Conservation (phyloP, 2,888 invertebrate species). For the Agrotis puta region DNA sequence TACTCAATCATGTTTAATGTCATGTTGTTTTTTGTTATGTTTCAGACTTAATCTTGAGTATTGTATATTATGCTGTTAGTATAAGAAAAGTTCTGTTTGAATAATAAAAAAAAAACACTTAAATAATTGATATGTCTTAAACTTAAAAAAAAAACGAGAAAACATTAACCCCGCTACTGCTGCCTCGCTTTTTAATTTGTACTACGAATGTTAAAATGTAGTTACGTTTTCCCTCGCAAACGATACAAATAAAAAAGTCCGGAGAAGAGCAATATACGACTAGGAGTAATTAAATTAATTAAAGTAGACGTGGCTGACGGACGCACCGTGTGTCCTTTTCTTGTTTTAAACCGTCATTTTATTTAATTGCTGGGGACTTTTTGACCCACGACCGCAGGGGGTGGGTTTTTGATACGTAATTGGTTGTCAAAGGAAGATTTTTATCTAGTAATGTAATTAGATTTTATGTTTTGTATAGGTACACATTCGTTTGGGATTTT, state of each 20-base stretch:
- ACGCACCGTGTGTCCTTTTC: slow-evolving; percentile 68
- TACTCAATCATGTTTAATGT: neutral
- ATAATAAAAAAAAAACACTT: neutral
- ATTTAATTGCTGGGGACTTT: slow-evolving; percentile 62
- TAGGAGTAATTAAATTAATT: slow-evolving; percentile 79
- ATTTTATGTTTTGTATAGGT: slow-evolving; percentile 43
- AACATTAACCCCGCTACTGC: slow-evolving; percentile 38
- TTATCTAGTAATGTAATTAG: slow-evolving; percentile 65
- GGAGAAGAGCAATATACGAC: slow-evolving; percentile 59
- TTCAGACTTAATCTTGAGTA: too few species aligned
- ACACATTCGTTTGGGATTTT: slow-evolving; percentile 11
- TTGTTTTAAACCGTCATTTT: slow-evolving; percentile 75
- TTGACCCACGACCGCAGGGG: slow-evolving; percentile 46
- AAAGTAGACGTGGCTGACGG: slow-evolving; percentile 73
- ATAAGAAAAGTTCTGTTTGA: neutral
- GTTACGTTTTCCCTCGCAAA: slow-evolving; percentile 60
- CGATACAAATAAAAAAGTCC: slow-evolving; percentile 63
- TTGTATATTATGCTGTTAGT: too few species aligned
- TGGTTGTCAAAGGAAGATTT: slow-evolving; percentile 57
- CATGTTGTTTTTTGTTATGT: neutral
- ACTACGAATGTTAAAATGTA: slow-evolving; percentile 61
- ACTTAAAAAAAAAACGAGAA: slow-evolving; percentile 17
- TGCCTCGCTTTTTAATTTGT: slow-evolving; percentile 66
- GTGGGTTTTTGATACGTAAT: slow-evolving; percentile 53
- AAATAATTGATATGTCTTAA: neutral